Evolutionary conservation across 2,113 vertebrate genomes (phyloP).

Genomic region (Zapus hudsonius): DNA sequence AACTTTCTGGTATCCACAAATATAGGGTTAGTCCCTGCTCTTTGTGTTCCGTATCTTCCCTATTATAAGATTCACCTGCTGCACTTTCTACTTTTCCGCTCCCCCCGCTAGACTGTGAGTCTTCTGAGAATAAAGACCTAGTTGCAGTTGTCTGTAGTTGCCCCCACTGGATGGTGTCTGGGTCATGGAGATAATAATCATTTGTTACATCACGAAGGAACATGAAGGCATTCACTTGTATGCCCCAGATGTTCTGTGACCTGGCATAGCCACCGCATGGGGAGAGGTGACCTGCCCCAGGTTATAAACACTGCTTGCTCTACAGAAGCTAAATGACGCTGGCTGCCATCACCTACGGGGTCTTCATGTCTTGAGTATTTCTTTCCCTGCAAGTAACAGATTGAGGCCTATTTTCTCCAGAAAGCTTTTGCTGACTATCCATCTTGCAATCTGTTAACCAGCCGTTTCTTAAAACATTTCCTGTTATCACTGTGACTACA

Average conservation of each 20-base stretch:
- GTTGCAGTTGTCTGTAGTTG: neutral
- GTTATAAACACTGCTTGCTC: neutral
- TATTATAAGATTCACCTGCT: neutral
- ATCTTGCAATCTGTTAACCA: constrained; percentile 37
- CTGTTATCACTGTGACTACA: constrained; percentile 24
- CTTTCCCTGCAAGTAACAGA: constrained; percentile 46
- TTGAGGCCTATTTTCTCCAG: constrained; percentile 51
- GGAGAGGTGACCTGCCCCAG: neutral
- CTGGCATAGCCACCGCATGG: neutral
- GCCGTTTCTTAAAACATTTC: neutral
- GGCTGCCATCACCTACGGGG: neutral
- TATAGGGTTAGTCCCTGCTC: neutral
- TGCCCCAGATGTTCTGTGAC: neutral
- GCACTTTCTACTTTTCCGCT: neutral
- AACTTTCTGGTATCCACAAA: neutral
- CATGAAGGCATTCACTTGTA: neutral
- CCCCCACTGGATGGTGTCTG: neutral
- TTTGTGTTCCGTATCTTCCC: neutral
- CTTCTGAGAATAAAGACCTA: neutral
- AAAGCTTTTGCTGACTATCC: constrained; percentile 38
- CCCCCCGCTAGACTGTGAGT: neutral
- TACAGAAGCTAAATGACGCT: neutral
- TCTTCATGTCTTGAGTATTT: constrained; percentile 16
- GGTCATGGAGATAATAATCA: neutral
- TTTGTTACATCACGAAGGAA: constrained; percentile 3